Percentiles rank a stretch among this genome's conserved stretches.
Conservation (phyloP, 2,888 invertebrate genomes). For the Mimas tiliae region DNA sequence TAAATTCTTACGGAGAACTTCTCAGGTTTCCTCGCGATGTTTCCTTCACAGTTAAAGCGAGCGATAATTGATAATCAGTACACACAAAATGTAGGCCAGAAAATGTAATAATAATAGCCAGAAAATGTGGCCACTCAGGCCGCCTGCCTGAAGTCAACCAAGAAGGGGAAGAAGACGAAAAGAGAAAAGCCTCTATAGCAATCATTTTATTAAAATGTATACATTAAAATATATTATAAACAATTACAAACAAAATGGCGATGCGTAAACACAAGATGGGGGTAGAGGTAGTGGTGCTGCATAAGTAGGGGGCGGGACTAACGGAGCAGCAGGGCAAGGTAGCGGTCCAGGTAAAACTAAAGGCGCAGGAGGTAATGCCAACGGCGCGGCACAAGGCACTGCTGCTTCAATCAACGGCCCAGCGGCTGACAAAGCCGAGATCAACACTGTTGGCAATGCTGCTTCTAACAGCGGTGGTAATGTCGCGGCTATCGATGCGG, state of each 20-base stretch:
- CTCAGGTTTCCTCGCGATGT: too few relatives aligned
- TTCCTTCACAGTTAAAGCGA: too few relatives aligned
- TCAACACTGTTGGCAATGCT: constrained; percentile 55
- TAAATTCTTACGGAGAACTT: too few relatives aligned
- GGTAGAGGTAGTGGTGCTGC: constrained; percentile 36
- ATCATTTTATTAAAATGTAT: constrained; percentile 7
- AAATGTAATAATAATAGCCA: too few relatives aligned
- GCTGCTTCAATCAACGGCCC: constrained; percentile 55
- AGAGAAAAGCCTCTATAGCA: too few relatives aligned
- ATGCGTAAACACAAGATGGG: constrained; percentile 26
- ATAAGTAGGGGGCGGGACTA: constrained; percentile 33
- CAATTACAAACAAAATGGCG: constrained; percentile 31
- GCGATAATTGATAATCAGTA: too few relatives aligned
- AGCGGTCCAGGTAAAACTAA: constrained; percentile 15
- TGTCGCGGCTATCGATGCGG: constrained; percentile 46
- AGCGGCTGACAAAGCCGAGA: constrained; percentile 55
- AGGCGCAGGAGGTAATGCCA: constrained; percentile 6
- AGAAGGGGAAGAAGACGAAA: too few relatives aligned
- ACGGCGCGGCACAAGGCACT: constrained; percentile 35
- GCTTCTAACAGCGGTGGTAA: constrained; percentile 53
- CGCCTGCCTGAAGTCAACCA: too few relatives aligned
- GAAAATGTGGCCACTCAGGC: too few relatives aligned
- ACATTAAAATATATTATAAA: background rate
- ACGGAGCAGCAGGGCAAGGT: constrained; percentile 21
- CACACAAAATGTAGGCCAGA: too few relatives aligned